Evolutionary conservation across 2,797 vertebrate species (phyloP).

Genomic region (Clarias pachynema): DNA sequence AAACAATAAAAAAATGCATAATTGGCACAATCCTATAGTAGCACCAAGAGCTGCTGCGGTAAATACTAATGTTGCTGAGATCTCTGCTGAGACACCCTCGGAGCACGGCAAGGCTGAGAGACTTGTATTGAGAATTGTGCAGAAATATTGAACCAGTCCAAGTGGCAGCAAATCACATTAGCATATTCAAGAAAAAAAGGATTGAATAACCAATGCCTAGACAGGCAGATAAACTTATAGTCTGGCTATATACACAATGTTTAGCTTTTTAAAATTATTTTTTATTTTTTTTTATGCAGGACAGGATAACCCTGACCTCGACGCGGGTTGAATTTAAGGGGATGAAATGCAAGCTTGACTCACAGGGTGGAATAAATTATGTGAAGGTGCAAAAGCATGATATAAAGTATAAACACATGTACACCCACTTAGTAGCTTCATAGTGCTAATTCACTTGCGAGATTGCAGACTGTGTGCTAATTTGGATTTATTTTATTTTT

Average conservation of each 20-base stretch:
- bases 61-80: slow-evolving; percentile 38
- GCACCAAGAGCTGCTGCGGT: slow-evolving; percentile 28
- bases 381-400: slow-evolving; percentile 14
- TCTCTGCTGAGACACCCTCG: slow-evolving; percentile 27
- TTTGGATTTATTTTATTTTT: slow-evolving; percentile 3
- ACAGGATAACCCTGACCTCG: slow-evolving; percentile 67
- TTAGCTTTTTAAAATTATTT: slow-evolving; percentile 33
- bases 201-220: slow-evolving; percentile 61
- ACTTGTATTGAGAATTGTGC: slow-evolving; percentile 42
- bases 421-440: slow-evolving; percentile 12
- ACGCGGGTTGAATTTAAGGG: slow-evolving; percentile 64
- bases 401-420: slow-evolving; percentile 21
- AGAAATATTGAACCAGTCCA: slow-evolving; percentile 56
- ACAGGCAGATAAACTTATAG: slow-evolving; percentile 56
- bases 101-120: slow-evolving; percentile 39
- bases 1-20: neutral
- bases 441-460: slow-evolving; percentile 46
- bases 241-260: slow-evolving; percentile 64
- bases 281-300: slow-evolving; percentile 57
- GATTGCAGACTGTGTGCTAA: neutral
- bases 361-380: neutral
- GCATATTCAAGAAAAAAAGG: slow-evolving; percentile 52
- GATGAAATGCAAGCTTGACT: slow-evolving; percentile 24
- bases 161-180: slow-evolving; percentile 65
- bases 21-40: slow-evolving; percentile 30